A percentile compares a stretch with the other conserved stretches of the same genome.
Evolutionary conservation across 1,140 invertebrate genomes (phyloP).

Genomic region (Octopus bimaculoides): DNA sequence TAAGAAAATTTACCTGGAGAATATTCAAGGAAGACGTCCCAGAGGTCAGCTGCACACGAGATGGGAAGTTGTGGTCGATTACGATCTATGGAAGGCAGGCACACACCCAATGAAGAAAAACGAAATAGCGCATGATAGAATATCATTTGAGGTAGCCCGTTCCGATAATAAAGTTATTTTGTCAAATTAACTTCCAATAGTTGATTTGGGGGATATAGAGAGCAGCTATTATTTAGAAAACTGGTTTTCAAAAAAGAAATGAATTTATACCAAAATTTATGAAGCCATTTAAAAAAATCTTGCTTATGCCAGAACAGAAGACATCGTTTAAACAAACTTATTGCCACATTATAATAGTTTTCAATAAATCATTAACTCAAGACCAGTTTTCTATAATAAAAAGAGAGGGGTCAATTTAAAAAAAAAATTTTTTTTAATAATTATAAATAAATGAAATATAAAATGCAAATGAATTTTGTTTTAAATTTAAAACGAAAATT

Average conservation of each 20-base stretch:
- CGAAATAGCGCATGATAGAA: constrained; percentile 6
- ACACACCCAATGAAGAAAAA: background rate
- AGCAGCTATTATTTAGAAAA: background rate
- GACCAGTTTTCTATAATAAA: too few relatives aligned
- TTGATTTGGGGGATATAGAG: background rate
- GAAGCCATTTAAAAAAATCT: background rate
- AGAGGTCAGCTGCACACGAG: constrained; percentile 8
- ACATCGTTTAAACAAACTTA: too few relatives aligned
- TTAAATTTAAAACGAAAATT: too few relatives aligned
- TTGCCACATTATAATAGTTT: too few relatives aligned
- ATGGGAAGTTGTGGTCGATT: background rate
- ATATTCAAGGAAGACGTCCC: constrained; percentile 8
- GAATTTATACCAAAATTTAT: background rate
- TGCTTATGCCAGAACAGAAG: too few relatives aligned
- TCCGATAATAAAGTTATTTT: background rate
- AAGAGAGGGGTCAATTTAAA: too few relatives aligned
- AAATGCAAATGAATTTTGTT: too few relatives aligned
- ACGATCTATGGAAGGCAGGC: constrained; percentile 9
- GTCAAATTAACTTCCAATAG: background rate
- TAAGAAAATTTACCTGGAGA: background rate
- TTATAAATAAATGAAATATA: too few relatives aligned
- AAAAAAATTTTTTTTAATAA: too few relatives aligned
- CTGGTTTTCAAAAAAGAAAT: constrained; percentile 1
- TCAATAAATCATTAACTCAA: too few relatives aligned
- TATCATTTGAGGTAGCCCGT: background rate